A percentile compares a stretch with the other conserved stretches of the same genome.
Conservation (phyloP, 2,797 vertebrate genomes). For the Sebastes steindachneri region DNA sequence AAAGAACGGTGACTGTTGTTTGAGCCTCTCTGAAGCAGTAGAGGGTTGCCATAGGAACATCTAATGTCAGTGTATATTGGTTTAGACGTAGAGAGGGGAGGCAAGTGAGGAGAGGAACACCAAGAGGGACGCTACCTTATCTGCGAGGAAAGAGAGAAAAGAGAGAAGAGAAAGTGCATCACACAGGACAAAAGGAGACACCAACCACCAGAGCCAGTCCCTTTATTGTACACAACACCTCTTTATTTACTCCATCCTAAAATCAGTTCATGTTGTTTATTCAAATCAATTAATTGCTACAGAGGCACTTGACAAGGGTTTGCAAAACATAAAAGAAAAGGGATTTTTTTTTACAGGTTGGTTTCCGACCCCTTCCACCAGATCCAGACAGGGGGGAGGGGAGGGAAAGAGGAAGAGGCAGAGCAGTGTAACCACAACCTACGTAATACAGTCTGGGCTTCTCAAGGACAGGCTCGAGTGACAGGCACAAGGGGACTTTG, state of each 20-base stretch:
- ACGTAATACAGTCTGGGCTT: conserved; percentile 43
- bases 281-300: conserved; percentile 81
- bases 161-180: conserved; percentile 25
- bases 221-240: conserved; percentile 85
- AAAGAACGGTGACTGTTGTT: neutral
- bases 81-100: conserved; percentile 13
- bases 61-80: neutral
- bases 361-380: conserved; percentile 46
- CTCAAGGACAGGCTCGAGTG: conserved; percentile 56
- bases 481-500: conserved; percentile 39
- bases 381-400: conserved; percentile 49
- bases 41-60: conserved; percentile 42
- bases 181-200: conserved; percentile 81
- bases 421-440: conserved; percentile 32
- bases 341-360: conserved; percentile 38
- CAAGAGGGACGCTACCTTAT: neutral
- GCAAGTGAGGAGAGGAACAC: conserved; percentile 13
- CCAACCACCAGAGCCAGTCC: conserved; percentile 84
- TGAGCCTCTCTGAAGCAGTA: neutral
- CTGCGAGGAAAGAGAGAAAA: conserved; percentile 5
- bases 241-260: conserved; percentile 79
- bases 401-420: conserved; percentile 30
- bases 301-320: conserved; percentile 85
- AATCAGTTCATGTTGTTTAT: conserved; percentile 72
- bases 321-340: conserved; percentile 56